phyloP scores from a whole-genome alignment of 2,113 vertebrate species.

The Clupea harengus region DNA sequence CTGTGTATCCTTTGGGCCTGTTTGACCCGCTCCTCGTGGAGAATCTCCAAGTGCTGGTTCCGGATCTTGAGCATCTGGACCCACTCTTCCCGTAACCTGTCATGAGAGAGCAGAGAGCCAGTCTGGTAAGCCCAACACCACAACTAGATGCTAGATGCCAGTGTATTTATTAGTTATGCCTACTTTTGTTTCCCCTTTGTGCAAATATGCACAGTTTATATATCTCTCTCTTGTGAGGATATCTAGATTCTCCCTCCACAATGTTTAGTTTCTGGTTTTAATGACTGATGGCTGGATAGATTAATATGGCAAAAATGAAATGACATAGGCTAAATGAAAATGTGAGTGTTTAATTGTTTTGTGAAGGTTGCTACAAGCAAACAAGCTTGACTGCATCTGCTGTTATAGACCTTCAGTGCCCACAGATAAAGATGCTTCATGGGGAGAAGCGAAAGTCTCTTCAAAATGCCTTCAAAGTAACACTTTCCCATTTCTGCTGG shows the following conservation, averaged over 20 bases:
- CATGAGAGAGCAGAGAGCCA: neutral
- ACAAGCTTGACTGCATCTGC: neutral
- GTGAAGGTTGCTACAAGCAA: neutral
- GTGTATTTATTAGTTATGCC: neutral
- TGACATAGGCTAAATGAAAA: too few species aligned
- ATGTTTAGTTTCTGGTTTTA: neutral
- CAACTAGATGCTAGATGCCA: neutral
- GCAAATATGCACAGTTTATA: too few species aligned
- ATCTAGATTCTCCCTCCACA: neutral
- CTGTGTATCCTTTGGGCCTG: constrained; percentile 27
- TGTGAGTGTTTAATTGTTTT: neutral
- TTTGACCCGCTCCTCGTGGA: constrained; percentile 25
- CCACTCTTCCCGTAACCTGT: constrained; percentile 52
- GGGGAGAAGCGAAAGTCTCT: neutral
- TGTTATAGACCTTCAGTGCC: neutral
- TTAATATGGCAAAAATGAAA: too few species aligned
- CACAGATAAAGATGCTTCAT: neutral
- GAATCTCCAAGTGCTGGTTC: constrained; percentile 19
- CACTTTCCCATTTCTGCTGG: neutral
- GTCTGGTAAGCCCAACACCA: neutral
- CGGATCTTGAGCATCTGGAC: constrained; percentile 38
- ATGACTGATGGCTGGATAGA: too few species aligned
- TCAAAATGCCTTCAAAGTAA: neutral
- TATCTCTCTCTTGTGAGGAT: neutral
- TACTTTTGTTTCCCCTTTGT: too few species aligned